Conservation (phyloP, 2,888 invertebrate species). For the Blera fallax region DNA sequence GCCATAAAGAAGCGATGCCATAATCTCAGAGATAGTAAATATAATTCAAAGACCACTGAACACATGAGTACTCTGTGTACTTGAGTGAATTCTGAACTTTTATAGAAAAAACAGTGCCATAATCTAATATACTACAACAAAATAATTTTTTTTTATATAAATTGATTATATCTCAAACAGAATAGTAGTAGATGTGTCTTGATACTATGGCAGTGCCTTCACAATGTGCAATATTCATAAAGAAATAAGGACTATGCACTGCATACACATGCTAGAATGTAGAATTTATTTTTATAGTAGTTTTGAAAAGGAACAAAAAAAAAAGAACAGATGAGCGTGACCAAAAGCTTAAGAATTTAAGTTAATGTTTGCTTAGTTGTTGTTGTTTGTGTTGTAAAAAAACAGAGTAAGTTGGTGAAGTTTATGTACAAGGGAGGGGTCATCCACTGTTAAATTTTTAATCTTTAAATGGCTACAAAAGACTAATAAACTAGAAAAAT, state of each 20-base stretch:
- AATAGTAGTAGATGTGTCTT: conserved; percentile 29
- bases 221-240: conserved; percentile 67
- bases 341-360: conserved; percentile 65
- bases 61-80: neutral
- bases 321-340: conserved; percentile 60
- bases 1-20: conserved; percentile 72
- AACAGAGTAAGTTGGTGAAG: conserved; percentile 12
- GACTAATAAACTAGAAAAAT: no score
- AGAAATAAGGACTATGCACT: conserved; percentile 25
- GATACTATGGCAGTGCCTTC: conserved; percentile 65
- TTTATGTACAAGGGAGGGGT: neutral
- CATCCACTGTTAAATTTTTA: no score
- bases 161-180: neutral
- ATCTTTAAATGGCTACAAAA: no score
- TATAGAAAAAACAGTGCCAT: conserved; percentile 70
- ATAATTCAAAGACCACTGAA: conserved; percentile 29
- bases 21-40: conserved; percentile 65
- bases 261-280: conserved; percentile 17
- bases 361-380: conserved; percentile 61
- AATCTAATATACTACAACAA: conserved; percentile 20
- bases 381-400: conserved; percentile 54
- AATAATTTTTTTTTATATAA: neutral
- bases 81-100: conserved; percentile 64
- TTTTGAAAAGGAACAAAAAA: no score
- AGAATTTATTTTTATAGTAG: conserved; percentile 5